Conservation (phyloP, 2,113 vertebrate species). For the Microcebus jonahi region DNA sequence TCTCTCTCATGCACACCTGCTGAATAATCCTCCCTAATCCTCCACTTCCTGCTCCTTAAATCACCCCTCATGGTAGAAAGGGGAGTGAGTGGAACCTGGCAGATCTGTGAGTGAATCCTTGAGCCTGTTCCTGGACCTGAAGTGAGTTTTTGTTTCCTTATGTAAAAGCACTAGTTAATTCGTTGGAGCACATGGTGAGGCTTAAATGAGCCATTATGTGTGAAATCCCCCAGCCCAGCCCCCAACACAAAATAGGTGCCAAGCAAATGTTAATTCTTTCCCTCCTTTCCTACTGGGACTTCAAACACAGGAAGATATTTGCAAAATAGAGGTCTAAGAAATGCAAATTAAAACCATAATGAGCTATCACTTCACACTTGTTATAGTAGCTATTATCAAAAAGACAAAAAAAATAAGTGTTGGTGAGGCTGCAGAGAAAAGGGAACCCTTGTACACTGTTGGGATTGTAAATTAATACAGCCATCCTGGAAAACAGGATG, state of each 20-base stretch:
- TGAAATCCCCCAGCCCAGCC: neutral
- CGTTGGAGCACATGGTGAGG: neutral
- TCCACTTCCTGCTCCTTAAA: neutral
- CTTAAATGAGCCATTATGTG: neutral
- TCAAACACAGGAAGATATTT: neutral
- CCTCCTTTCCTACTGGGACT: neutral
- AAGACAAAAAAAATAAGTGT: too few species aligned
- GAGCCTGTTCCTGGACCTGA: neutral
- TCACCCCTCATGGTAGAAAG: neutral
- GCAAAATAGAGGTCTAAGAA: neutral
- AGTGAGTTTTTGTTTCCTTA: neutral
- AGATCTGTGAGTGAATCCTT: neutral
- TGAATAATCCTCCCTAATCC: neutral
- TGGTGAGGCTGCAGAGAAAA: neutral
- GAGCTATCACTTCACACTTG: neutral
- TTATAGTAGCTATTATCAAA: neutral
- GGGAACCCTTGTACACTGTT: neutral
- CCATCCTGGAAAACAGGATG: neutral
- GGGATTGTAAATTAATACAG: neutral
- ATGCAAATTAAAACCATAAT: neutral
- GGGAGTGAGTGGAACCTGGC: rapidly evolving
- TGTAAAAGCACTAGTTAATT: neutral
- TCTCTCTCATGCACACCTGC: neutral
- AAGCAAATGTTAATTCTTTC: neutral
- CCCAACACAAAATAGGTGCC: neutral